phyloP scores from a whole-genome alignment of 2,113 vertebrate genomes.

The Meles meles region DNA sequence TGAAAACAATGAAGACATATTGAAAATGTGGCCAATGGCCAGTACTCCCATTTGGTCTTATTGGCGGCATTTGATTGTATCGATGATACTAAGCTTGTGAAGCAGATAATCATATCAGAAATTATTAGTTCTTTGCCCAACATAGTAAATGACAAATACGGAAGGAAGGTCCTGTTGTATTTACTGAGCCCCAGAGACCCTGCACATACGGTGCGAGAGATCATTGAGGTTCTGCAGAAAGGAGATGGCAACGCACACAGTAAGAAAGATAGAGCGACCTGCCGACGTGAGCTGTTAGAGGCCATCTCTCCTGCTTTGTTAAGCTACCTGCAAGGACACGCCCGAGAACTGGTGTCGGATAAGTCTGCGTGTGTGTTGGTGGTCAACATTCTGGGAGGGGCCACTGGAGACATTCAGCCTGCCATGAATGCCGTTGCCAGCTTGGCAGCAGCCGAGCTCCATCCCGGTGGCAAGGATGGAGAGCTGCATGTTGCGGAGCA shows the following conservation, averaged over 20 bases:
- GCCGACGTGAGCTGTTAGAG: conserved; percentile 90
- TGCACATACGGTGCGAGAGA: no score
- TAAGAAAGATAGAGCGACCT: conserved; percentile 89
- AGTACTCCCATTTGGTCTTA: conserved; percentile 93
- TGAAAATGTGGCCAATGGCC: conserved; percentile 75
- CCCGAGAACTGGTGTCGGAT: conserved; percentile 86
- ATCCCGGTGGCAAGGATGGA: conserved; percentile 87
- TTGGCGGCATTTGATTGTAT: conserved; percentile 95
- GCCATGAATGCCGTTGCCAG: conserved; percentile 89
- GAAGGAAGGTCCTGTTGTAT: no score
- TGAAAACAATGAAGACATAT: no score
- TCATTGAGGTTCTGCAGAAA: no score
- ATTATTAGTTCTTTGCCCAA: no score
- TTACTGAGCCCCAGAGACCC: no score
- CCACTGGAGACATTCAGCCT: conserved; percentile 87
- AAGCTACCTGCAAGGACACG: conserved; percentile 85
- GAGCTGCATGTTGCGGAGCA: conserved; percentile 93
- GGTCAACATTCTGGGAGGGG: conserved; percentile 87
- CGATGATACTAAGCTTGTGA: conserved; percentile 96
- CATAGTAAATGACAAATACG: no score
- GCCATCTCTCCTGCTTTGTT: conserved; percentile 89
- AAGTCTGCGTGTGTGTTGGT: conserved; percentile 89
- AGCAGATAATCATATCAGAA: conserved; percentile 92
- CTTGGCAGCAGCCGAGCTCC: conserved; percentile 87
- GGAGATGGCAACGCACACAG: no score